These are phyloP conservation scores for Yponomeuta malinellus DNA, from an alignment of 2,888 invertebrate species.

Conservation along the genomic window DNA sequence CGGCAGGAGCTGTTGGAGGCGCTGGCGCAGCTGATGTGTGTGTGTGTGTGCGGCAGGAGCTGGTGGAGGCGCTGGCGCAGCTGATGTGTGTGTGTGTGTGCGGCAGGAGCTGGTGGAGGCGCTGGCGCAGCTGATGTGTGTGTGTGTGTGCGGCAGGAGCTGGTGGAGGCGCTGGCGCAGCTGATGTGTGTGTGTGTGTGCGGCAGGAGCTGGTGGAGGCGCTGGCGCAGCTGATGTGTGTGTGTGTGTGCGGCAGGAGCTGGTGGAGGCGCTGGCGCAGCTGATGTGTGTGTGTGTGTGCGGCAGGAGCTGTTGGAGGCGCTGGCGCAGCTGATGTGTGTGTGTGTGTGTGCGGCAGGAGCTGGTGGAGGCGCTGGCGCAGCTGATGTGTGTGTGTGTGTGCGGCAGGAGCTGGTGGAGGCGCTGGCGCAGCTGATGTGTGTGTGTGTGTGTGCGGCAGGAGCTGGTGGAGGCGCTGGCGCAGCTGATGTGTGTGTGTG, in stretches of 20 bases:
- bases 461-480: conserved; percentile 84
- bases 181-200: conserved; percentile 63
- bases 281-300: conserved; percentile 63
- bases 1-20: no score
- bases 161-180: conserved; percentile 83
- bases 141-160: conserved; percentile 48
- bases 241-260: conserved; percentile 48
- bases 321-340: conserved; percentile 79
- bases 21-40: no score
- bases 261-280: conserved; percentile 83
- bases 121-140: no score
- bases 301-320: conserved; percentile 80
- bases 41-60: no score
- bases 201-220: conserved; percentile 80
- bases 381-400: conserved; percentile 67
- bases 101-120: no score
- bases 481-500: conserved; percentile 70
- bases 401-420: conserved; percentile 77
- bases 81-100: no score
- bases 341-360: conserved; percentile 44
- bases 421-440: conserved; percentile 82
- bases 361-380: conserved; percentile 83
- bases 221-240: conserved; percentile 79
- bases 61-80: no score
- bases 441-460: conserved; percentile 26